Base-by-base conservation (phyloP, 2,113 vertebrate species). In the Leptodactylus fuscus region DNA sequence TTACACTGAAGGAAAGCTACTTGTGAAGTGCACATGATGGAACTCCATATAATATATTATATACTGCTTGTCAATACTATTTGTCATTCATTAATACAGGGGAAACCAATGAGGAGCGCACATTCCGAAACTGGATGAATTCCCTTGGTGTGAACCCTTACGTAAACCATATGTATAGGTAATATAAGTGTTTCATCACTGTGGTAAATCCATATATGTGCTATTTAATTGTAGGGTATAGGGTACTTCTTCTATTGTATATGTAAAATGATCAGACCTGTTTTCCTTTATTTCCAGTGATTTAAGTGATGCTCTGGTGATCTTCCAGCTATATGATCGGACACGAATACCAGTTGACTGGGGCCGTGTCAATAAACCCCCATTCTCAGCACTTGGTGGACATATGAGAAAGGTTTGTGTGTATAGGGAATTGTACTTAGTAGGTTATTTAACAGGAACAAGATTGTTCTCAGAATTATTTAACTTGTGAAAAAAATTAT, bases 81-180 rank as follows among this genome's bases (percentile, higher is more conserved):
- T 80, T 75, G 36, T 65, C 29, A 49, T 90, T 88, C 89, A 71
- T 89, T 51, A 49, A 86, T 69, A 5, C 91, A 98, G 97, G 92
- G 77, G 98, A 99, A 90, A 94, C 96, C 87, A 96, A 95, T 3
- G 98, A 99, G 88, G 97, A 99, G 90, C 95, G 95, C 87, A 99
- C 97, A 11, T 98, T 98, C 89, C 93, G 97, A 79, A 99, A 99
- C 91, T 99, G 98, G 98, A 99, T 99, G 94, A 99, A 99, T 93
- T 99, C 98, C 38, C 91, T 99, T 90, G 98, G 98, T 5, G 96
- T 98, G 44, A 93, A 84, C 89, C 98, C 98, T 0, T 93, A 95
- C 65, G 95, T 99, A 89, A 97, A 99, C 91, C 97, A 97, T 84
- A 91, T 99, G 73, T 98, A 97, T 93, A 94, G 96, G 98, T 99